Conservation (phyloP, 2,113 vertebrate species). For the Hypomesus transpacificus region DNA sequence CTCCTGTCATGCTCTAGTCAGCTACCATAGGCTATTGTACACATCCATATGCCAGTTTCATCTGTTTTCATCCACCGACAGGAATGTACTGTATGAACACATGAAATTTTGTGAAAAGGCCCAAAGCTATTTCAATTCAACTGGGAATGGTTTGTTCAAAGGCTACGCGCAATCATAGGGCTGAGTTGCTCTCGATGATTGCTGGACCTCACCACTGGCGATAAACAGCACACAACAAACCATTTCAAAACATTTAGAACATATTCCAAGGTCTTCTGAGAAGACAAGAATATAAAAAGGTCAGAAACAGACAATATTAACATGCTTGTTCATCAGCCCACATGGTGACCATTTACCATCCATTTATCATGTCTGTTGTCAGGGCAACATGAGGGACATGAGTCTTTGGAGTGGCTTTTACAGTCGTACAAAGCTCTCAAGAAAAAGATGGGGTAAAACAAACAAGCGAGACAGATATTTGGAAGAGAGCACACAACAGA, state of each 20-base stretch:
- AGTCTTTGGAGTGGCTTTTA: conserved; percentile 30
- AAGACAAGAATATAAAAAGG: conserved; percentile 50
- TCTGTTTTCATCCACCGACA: neutral
- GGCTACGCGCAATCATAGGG: conserved; percentile 54
- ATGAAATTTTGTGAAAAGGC: conserved; percentile 44
- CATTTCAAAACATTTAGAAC: conserved; percentile 58
- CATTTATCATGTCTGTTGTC: conserved; percentile 48
- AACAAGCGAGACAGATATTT: neutral
- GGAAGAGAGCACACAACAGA: neutral
- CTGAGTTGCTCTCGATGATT: conserved; percentile 57
- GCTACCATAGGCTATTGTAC: neutral
- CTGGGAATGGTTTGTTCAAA: conserved; percentile 59
- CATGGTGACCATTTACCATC: conserved; percentile 27
- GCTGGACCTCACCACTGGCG: conserved; percentile 32
- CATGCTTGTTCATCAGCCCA: conserved; percentile 46
- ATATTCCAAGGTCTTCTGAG: conserved; percentile 59
- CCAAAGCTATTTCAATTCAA: conserved; percentile 56
- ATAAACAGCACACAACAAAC: conserved; percentile 15
- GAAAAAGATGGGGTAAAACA: conserved; percentile 5
- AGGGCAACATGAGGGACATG: conserved; percentile 42
- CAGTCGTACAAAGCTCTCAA: conserved; percentile 17
- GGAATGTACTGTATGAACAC: neutral
- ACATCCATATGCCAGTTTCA: neutral
- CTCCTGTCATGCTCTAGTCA: no score
- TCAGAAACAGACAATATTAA: conserved; percentile 51